phyloP scores from a whole-genome alignment of 2,797 vertebrate genomes.

The Chaunax sp. region DNA sequence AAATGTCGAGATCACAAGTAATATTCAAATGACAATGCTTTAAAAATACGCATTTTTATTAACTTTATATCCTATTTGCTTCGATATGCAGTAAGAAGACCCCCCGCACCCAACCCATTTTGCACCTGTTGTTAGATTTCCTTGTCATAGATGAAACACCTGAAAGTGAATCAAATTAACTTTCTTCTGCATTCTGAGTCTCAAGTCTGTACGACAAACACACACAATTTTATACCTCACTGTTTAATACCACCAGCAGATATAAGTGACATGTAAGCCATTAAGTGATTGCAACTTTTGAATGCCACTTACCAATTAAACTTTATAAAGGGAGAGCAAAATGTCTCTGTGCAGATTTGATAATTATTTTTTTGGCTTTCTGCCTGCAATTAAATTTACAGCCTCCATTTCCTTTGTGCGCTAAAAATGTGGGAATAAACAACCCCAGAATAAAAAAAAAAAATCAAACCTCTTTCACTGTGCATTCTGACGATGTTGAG shows the following conservation, averaged over 20 bases:
- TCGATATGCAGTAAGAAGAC: neutral
- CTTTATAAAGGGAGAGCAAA: neutral
- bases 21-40: neutral
- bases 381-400: too few species aligned
- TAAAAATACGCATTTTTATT: neutral
- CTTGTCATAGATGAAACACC: neutral
- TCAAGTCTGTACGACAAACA: neutral
- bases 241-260: neutral
- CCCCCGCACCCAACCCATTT: neutral
- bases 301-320: too few species aligned
- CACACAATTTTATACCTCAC: neutral
- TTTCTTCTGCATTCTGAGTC: neutral
- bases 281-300: too few species aligned
- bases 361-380: too few species aligned
- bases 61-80: neutral
- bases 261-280: too few species aligned
- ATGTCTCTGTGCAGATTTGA: neutral
- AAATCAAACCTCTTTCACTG: neutral
- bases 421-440: too few species aligned
- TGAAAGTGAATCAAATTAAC: neutral
- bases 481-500: neutral
- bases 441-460: too few species aligned
- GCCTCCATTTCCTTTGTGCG: neutral
- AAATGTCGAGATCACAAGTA: neutral
- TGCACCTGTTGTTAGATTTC: too few species aligned